phyloP scores from a whole-genome alignment of 2,113 vertebrate species.

The Mola mola region DNA sequence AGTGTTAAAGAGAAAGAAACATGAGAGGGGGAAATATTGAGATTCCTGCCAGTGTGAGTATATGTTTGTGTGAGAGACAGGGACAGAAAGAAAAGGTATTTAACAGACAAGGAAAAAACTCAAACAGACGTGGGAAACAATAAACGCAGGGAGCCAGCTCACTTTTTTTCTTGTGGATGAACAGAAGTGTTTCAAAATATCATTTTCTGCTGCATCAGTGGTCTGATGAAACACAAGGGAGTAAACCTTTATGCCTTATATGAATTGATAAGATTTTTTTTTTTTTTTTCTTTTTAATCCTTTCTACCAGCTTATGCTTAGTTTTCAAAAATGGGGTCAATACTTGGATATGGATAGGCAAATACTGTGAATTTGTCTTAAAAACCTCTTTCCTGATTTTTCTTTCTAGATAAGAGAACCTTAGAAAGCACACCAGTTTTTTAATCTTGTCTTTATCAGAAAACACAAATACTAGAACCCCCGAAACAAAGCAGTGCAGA shows the following conservation, averaged over 20 bases:
- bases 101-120: constrained; percentile 53
- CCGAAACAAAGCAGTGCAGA: no score
- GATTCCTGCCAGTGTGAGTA: constrained; percentile 68
- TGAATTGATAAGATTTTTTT: constrained; percentile 13
- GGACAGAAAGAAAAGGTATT: constrained; percentile 48
- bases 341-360: no score
- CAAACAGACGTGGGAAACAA: constrained; percentile 54
- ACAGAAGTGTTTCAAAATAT: constrained; percentile 57
- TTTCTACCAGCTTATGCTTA: background rate
- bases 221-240: constrained; percentile 17
- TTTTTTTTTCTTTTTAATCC: constrained; percentile 10
- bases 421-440: no score
- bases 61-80: constrained; percentile 32
- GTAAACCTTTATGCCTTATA: constrained; percentile 22
- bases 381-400: no score
- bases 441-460: no score
- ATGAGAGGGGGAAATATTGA: constrained; percentile 52
- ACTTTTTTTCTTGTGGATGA: constrained; percentile 35
- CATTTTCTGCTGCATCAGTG: constrained; percentile 27
- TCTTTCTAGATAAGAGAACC: no score
- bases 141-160: constrained; percentile 41
- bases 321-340: background rate
- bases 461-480: no score
- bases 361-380: no score
- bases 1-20: constrained; percentile 47